Percentiles rank a stretch among this genome's conserved stretches.
phyloP scores from a whole-genome alignment of 2,888 invertebrate species.

The Catocala sponsa region DNA sequence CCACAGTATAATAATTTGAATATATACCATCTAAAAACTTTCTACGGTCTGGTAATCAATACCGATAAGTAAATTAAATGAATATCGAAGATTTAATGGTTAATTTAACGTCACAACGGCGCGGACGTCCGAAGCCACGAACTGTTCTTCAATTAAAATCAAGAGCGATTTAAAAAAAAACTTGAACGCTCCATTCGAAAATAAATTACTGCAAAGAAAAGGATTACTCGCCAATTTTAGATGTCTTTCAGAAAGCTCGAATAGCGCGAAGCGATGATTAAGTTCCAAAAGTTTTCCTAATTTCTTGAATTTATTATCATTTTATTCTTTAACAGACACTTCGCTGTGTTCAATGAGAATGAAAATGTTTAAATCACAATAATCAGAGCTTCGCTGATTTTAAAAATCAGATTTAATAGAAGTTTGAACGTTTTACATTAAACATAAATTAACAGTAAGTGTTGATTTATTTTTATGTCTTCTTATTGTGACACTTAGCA shows the following conservation, averaged over 20 bases:
- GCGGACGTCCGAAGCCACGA: slow-evolving; percentile 19
- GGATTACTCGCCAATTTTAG: slow-evolving; percentile 65
- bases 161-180: slow-evolving; percentile 46
- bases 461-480: no score
- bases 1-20: no score
- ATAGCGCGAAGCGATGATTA: slow-evolving; percentile 61
- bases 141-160: slow-evolving; percentile 58
- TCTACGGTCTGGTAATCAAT: no score
- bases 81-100: slow-evolving; percentile 14
- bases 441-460: no score
- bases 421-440: no score
- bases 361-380: slow-evolving; percentile 43
- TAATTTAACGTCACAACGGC: slow-evolving; percentile 26
- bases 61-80: slow-evolving; percentile 2
- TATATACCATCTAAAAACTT: no score
- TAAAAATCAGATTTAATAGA: no score
- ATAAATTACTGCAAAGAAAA: slow-evolving; percentile 65
- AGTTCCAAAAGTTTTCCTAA: slow-evolving; percentile 62
- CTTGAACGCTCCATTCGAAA: slow-evolving; percentile 57
- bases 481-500: no score
- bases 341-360: slow-evolving; percentile 50
- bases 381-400: no score
- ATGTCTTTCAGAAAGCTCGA: slow-evolving; percentile 62
- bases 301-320: slow-evolving; percentile 61
- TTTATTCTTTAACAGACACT: slow-evolving; percentile 49